These are phyloP conservation scores for fruit fly (Drosophila melanogaster) DNA, from an alignment of 1,140 invertebrate genomes.

Conservation along the genomic window DNA sequence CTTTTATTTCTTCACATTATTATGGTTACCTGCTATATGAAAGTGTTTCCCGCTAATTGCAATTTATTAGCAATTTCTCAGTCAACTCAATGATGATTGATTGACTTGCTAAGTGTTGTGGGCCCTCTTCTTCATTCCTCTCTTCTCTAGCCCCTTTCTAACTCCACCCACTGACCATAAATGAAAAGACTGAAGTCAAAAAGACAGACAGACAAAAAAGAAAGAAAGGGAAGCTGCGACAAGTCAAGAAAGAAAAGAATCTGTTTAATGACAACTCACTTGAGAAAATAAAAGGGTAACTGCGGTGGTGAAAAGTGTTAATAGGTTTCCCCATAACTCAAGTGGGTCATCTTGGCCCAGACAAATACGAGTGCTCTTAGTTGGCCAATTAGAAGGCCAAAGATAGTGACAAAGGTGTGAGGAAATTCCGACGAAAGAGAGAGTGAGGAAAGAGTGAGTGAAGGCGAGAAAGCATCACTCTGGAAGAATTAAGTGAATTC, in stretches of 20 bases:
- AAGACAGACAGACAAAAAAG: not conserved
- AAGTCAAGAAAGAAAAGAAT: slow-evolving; percentile 30
- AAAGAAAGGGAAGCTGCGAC: slow-evolving; percentile 36
- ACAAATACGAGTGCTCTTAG: slow-evolving; percentile 45
- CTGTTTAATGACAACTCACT: slow-evolving; percentile 64
- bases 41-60: slow-evolving; percentile 52
- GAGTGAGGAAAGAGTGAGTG: slow-evolving; percentile 5
- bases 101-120: slow-evolving; percentile 29
- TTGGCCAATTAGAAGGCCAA: slow-evolving; percentile 57
- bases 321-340: slow-evolving; percentile 73
- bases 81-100: slow-evolving; percentile 54
- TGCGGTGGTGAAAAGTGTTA: slow-evolving; percentile 77
- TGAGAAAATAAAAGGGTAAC: slow-evolving; percentile 11
- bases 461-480: not conserved
- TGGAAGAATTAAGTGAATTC: not conserved
- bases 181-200: slow-evolving; percentile 1
- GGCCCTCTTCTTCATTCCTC: too few species aligned
- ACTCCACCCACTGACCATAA: slow-evolving; percentile 17
- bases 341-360: slow-evolving; percentile 71
- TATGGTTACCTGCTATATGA: slow-evolving; percentile 29
- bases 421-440: slow-evolving; percentile 23
- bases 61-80: slow-evolving; percentile 60
- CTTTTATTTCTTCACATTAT: slow-evolving; percentile 35
- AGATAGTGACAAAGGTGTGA: slow-evolving; percentile 6
- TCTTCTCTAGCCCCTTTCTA: not conserved